Evolutionary conservation across 2,113 vertebrate species (phyloP), one percentile per base, ranked within the genome.

Genomic region (Rhynchopsitta pachyrhyncha): DNA sequence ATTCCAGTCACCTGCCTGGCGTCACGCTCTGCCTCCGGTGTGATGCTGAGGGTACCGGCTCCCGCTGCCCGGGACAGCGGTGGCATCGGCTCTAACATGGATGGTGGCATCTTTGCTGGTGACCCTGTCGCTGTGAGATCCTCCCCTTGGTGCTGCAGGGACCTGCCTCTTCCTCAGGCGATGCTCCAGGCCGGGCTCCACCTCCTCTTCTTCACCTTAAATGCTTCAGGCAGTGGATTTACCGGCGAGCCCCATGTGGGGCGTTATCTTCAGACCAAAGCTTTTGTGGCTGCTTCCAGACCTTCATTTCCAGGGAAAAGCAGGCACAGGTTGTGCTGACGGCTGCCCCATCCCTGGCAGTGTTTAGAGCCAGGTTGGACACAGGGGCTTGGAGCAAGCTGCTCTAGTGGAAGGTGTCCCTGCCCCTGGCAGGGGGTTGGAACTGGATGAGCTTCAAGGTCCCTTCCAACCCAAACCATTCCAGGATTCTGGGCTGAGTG

Each of bases 51-150:
- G 82, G 78, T 68, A 24, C 59, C 35, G 4, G 87, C 66, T 88
- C 28, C 60, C 8, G 0, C 27, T 2, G 13, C 91, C 27, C 0
- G 0, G 29, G 29, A 8, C 13, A 28, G 70, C 4, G 1, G 74
- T 17, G 33, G 13, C 69, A 88, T 66, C 53, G 31, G 13, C 67
- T 0, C 2, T 1, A 2, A 47, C 11, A 42, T 50, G 6, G 29
- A 15, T 2, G 1, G 68, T n/a, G 7, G 23, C 59, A 6, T 25
- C 75, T 35, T 29, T 24, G 33, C 17, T 5, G 52, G 66, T 39
- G 60, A 41, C 16, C 59, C 67, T 1, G 1, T 28, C 24, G 31
- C 63, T 35, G 68, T 0, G 17, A 62, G 60, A n/a, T 35, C 57
- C 59, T 76, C 37, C 22, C 22, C 1, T 17, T 11, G 71, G n/a